phyloP scores from a whole-genome alignment of 2,888 invertebrate species.

The Nemotelus nigrinus region DNA sequence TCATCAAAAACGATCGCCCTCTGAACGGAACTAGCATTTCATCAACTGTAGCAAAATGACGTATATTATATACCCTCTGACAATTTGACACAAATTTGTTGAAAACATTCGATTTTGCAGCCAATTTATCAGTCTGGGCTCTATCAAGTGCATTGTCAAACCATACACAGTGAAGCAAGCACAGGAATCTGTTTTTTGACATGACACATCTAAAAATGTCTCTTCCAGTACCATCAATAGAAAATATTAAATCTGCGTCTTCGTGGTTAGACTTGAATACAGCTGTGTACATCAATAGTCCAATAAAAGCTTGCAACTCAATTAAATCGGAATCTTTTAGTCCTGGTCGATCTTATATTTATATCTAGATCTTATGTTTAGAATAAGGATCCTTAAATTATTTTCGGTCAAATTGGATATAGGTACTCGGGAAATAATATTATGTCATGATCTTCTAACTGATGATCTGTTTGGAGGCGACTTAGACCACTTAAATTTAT shows the following conservation, averaged over 20 bases:
- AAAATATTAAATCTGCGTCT: conserved; percentile 44
- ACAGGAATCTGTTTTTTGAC: conserved; percentile 38
- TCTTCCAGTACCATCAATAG: conserved; percentile 51
- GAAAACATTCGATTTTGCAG: conserved; percentile 32
- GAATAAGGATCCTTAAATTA: background rate
- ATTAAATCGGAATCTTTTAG: conserved; percentile 4
- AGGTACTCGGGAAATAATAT: background rate
- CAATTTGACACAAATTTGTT: conserved; percentile 20
- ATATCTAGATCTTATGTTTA: background rate
- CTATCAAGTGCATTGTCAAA: conserved; percentile 45
- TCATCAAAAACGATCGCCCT: conserved; percentile 8
- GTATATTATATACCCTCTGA: conserved; percentile 2
- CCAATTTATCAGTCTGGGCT: conserved; percentile 46
- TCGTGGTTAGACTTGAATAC: conserved; percentile 51
- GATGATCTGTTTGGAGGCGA: no score
- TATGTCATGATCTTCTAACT: background rate
- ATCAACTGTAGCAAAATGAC: conserved; percentile 8
- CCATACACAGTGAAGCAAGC: conserved; percentile 31
- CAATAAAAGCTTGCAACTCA: conserved; percentile 49
- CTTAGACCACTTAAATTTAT: conserved; percentile 1
- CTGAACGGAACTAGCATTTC: background rate
- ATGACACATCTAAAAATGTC: conserved; percentile 49
- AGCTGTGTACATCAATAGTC: conserved; percentile 48
- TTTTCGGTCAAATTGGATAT: background rate
- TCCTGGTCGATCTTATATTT: background rate